phyloP scores from a whole-genome alignment of 1,140 invertebrate species.

The Sipha flava region DNA sequence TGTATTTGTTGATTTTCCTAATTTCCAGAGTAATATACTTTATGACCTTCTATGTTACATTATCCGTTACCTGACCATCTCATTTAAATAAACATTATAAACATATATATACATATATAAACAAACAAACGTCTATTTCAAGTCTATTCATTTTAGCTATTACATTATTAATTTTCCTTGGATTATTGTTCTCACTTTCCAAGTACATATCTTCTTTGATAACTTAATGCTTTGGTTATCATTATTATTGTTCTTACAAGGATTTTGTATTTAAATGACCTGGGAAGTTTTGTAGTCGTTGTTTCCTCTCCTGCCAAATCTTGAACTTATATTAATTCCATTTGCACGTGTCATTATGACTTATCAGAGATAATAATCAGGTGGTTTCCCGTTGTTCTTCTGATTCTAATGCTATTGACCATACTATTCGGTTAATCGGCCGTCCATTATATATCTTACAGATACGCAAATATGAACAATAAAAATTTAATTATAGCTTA shows the following conservation, averaged over 20 bases:
- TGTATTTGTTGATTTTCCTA: neutral
- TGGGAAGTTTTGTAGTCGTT: neutral
- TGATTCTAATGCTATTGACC: neutral
- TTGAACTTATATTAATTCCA: neutral
- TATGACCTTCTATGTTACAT: neutral
- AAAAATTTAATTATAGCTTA: too few species aligned
- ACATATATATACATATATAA: too few species aligned
- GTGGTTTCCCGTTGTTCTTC: neutral
- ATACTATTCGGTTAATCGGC: too few species aligned
- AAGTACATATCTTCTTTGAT: conserved; percentile 5
- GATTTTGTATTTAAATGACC: neutral
- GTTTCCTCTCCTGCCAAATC: neutral
- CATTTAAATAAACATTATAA: neutral
- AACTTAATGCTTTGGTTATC: neutral
- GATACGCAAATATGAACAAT: too few species aligned
- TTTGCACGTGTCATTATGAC: neutral
- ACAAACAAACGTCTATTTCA: neutral
- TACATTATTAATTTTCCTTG: conserved; percentile 33
- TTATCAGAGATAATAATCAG: neutral
- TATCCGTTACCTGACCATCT: neutral
- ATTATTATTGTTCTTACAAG: neutral
- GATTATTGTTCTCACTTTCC: conserved; percentile 31
- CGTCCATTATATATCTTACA: too few species aligned
- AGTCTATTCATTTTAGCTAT: conserved; percentile 30
- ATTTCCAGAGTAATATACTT: neutral